These are phyloP conservation scores for Thalassarche chlororhynchos DNA, from an alignment of 2,113 vertebrate species.

Conservation along the genomic window DNA sequence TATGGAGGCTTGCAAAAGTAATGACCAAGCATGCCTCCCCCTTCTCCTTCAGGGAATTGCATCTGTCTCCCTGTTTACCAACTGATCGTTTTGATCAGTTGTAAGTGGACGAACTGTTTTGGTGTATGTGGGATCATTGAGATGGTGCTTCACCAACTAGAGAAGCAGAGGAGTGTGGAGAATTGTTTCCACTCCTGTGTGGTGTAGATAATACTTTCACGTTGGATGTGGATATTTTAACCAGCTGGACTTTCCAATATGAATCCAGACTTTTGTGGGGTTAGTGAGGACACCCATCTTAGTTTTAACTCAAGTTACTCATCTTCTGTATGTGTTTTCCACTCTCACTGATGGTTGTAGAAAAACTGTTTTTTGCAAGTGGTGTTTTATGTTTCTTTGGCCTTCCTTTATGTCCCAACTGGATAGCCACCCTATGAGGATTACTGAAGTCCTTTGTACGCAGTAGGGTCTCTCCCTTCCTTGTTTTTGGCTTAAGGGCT, in stretches of 20 bases:
- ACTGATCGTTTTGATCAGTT: rapidly evolving
- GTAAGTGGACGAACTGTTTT: rapidly evolving
- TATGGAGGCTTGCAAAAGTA: neutral
- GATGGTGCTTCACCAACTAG: neutral
- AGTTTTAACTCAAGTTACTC: neutral
- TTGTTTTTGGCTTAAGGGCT: neutral
- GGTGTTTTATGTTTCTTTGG: neutral
- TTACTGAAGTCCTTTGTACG: conserved; percentile 24
- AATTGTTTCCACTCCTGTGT: neutral
- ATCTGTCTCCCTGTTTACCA: neutral
- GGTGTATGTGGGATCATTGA: neutral
- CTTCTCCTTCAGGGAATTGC: neutral
- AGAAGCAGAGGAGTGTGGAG: neutral
- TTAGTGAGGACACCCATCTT: neutral
- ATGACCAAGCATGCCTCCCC: neutral
- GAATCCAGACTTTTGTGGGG: neutral
- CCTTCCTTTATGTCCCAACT: neutral
- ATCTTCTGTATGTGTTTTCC: neutral
- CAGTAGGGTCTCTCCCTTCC: conserved; percentile 48
- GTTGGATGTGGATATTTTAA: neutral
- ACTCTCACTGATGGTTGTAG: neutral
- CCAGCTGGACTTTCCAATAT: neutral
- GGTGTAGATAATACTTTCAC: neutral
- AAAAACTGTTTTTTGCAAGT: neutral
- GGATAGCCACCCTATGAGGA: neutral